Evolutionary conservation across 2,797 vertebrate genomes (phyloP).

Genomic region (Ispidina picta): DNA sequence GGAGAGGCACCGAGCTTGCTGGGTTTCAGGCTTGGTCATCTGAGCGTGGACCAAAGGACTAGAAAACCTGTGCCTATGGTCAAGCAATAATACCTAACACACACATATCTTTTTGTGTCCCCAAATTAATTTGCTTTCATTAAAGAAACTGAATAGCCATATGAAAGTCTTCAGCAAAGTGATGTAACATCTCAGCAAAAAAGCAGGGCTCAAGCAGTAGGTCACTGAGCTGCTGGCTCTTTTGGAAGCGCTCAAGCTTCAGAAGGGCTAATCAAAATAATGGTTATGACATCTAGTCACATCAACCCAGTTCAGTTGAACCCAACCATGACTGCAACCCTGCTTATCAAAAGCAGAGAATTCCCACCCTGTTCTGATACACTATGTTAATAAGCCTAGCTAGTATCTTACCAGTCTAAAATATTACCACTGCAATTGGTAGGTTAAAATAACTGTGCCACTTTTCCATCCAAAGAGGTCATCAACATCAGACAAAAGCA

Average conservation of each 20-base stretch:
- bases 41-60: fast-evolving
- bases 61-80: not conserved
- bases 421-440: not conserved
- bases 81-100: no score
- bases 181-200: not conserved
- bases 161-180: not conserved
- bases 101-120: not conserved
- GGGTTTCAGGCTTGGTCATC: not conserved
- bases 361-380: not conserved
- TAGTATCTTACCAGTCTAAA: not conserved
- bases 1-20: fast-evolving
- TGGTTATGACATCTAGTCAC: not conserved
- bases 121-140: fast-evolving
- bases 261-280: not conserved
- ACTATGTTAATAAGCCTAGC: fast-evolving
- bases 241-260: fast-evolving
- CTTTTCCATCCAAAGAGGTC: not conserved
- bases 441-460: not conserved
- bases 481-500: not conserved
- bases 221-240: not conserved
- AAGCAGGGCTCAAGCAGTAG: not conserved
- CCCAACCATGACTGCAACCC: not conserved
- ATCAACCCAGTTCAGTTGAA: no score
- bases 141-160: not conserved
- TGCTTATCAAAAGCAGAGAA: not conserved